Percentiles rank a stretch among this genome's conserved stretches.
phyloP scores from a whole-genome alignment of 2,888 invertebrate genomes.

The Andrena haemorrhoa region DNA sequence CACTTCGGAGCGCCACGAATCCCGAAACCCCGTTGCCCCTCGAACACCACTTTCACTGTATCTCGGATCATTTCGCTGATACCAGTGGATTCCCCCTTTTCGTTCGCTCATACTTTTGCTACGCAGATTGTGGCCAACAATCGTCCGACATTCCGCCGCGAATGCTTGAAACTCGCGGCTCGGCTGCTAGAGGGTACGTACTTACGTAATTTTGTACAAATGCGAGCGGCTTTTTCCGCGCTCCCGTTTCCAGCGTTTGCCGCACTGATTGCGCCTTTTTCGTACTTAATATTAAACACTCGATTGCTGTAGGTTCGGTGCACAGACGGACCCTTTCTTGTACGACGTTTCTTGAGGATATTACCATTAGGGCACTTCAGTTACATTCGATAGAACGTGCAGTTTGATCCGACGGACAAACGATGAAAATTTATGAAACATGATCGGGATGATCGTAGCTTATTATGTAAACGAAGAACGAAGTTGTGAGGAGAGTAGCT shows the following conservation, averaged over 20 bases:
- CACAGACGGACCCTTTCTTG: slow-evolving; percentile 22
- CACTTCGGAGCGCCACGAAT: background rate
- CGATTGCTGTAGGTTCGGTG: slow-evolving; percentile 52
- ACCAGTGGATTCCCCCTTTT: background rate
- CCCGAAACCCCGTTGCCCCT: slow-evolving; percentile 1
- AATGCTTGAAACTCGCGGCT: slow-evolving; percentile 23
- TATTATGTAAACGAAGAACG: background rate
- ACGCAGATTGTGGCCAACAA: slow-evolving; percentile 14
- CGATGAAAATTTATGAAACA: no score
- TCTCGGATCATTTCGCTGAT: background rate
- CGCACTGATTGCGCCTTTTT: slow-evolving; percentile 38
- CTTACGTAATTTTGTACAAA: slow-evolving; percentile 45
- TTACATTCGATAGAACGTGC: slow-evolving; percentile 20
- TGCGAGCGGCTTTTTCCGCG: slow-evolving; percentile 18
- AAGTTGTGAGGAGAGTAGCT: background rate
- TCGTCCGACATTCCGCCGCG: slow-evolving; percentile 50
- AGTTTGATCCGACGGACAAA: slow-evolving; percentile 5
- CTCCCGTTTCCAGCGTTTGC: slow-evolving; percentile 6
- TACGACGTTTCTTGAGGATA: slow-evolving; percentile 32
- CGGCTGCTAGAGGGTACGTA: slow-evolving; percentile 13
- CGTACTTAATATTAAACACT: slow-evolving; percentile 40
- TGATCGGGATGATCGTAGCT: no score
- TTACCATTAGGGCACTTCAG: slow-evolving; percentile 8
- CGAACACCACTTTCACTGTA: background rate
- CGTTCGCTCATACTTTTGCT: slow-evolving; percentile 3